Percentiles rank a stretch among this genome's conserved stretches.
Evolutionary conservation across 2,797 vertebrate species (phyloP).

Genomic region (Chelonia mydas): DNA sequence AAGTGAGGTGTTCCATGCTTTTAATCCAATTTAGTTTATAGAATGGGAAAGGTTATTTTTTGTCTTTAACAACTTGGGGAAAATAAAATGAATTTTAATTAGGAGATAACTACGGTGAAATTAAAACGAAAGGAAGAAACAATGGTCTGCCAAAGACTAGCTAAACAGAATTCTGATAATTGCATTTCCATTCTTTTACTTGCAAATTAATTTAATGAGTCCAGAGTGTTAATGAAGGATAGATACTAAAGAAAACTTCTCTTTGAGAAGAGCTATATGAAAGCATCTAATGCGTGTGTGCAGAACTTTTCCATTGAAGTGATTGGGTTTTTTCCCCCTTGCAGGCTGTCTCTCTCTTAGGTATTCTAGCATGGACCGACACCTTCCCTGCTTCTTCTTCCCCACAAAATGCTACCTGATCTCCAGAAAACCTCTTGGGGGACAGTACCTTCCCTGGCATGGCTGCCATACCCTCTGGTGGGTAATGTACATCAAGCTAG

Average conservation of each 20-base stretch:
- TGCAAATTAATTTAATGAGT: conserved; percentile 47
- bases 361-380: neutral
- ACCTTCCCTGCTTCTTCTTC: neutral
- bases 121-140: conserved; percentile 34
- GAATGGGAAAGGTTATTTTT: conserved; percentile 40
- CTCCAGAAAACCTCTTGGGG: neutral
- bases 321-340: neutral
- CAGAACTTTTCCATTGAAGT: neutral
- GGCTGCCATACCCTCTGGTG: neutral
- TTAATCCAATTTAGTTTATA: conserved; percentile 55
- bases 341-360: neutral
- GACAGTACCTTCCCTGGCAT: neutral
- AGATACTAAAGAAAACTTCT: conserved; percentile 42
- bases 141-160: conserved; percentile 20
- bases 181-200: neutral
- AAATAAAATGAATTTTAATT: conserved; percentile 73
- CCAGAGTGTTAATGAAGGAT: neutral
- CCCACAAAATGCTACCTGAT: neutral
- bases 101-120: conserved; percentile 56
- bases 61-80: conserved; percentile 52
- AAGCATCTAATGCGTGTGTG: neutral
- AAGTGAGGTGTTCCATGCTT: conserved; percentile 26
- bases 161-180: neutral
- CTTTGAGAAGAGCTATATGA: neutral
- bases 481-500: neutral